These are phyloP conservation scores for Axea sp. DNA, from an alignment of 2,888 invertebrate genomes.

Conservation along the genomic window DNA sequence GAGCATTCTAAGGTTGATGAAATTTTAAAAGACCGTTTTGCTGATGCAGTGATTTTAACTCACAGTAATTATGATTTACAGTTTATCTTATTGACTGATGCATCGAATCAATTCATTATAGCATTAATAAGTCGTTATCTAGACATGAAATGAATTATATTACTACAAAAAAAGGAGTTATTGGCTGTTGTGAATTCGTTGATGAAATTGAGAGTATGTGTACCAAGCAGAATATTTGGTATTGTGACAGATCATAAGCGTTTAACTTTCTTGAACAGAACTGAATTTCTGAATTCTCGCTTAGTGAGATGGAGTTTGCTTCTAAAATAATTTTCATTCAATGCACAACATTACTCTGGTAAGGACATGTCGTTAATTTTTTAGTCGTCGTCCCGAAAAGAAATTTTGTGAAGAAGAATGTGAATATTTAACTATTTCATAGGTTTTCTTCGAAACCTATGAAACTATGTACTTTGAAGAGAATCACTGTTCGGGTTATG, in stretches of 20 bases:
- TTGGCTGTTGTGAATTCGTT: conserved; percentile 14
- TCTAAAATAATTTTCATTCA: conserved; percentile 11
- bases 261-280: not conserved
- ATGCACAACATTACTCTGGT: not conserved
- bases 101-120: not conserved
- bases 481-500: not conserved
- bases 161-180: conserved; percentile 11
- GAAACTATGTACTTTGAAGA: conserved; percentile 3
- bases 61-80: not conserved
- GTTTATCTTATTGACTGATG: conserved; percentile 5
- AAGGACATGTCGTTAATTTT: conserved; percentile 4
- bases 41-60: not conserved
- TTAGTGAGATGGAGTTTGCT: conserved; percentile 9
- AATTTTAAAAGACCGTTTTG: conserved; percentile 1
- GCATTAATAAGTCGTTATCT: not conserved
- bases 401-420: conserved; percentile 2
- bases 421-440: not conserved
- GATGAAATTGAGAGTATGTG: conserved; percentile 2
- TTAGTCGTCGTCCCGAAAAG: conserved; percentile 16
- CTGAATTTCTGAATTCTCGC: not conserved
- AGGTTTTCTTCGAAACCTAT: conserved; percentile 1
- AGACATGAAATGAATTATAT: conserved; percentile 9
- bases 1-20: not conserved
- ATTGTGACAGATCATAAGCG: conserved; percentile 19
- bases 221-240: not conserved